Base-by-base conservation (phyloP, 2,113 vertebrate species). In the Sprattus sprattus region DNA sequence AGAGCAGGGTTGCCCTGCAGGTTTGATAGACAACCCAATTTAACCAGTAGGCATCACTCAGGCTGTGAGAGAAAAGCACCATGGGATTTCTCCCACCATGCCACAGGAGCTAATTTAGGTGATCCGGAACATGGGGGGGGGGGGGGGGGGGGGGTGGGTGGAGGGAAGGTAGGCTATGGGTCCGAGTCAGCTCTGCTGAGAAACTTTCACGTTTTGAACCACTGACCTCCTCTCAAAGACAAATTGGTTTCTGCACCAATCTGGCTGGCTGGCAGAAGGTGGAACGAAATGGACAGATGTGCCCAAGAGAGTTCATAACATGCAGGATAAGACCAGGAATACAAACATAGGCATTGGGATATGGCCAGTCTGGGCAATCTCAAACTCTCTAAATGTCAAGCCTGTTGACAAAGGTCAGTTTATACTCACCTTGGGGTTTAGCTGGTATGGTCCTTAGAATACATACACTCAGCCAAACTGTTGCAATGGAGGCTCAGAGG, bases 21-120 rank as follows among this genome's bases (percentile, higher is more conserved):
- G 25, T 81, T 67, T 82, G 82, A 88, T 54, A 87, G 64, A 82
- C 84, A 87, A 46, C 45, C 84, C 28, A 82, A 86, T 87, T 85
- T 84, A 83, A 52, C 84, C 85, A 82, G 71, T 83, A 81, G 83
- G 83, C 78, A 82, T 86, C 85, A 84, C 44, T 75, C 57, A 80
- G 82, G 64, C 83, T 75, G 32, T 82, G 18, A 83, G 32, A 54
- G 57, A 88, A 32, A 20, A 16, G 20, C 45, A 13, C 85, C 50
- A 32, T 75, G 85, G 50, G 50, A 78, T 84, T 84, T 44, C 75
- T 85, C 52, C 32, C 18, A n/a, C 20, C 39, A 49, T 47, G 80
- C 49, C 28, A 84, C 25, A 71, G 80, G 60, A 90, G 85, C 85
- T 88, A 64, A 88, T 88, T 88, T 85, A 86, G 81, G 84, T 87